Percentiles rank a stretch among this genome's conserved stretches.
phyloP scores from a whole-genome alignment of 2,113 vertebrate genomes.

The Tinamus guttatus region DNA sequence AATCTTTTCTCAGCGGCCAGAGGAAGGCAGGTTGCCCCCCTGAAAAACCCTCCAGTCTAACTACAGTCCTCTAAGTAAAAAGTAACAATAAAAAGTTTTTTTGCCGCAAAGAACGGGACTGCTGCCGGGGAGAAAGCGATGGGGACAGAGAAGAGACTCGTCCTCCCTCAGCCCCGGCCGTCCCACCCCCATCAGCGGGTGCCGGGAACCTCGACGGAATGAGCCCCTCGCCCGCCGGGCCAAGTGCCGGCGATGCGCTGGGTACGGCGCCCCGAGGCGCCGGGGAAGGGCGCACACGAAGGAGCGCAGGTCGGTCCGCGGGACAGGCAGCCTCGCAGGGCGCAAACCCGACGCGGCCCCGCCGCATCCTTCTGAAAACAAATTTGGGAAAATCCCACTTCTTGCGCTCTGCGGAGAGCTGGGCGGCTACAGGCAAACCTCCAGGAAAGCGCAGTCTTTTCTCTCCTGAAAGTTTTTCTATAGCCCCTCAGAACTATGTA shows the following conservation, averaged over 20 bases:
- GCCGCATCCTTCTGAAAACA: background rate
- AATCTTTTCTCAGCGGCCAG: background rate
- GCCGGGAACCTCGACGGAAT: too few relatives aligned
- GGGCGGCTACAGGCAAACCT: background rate
- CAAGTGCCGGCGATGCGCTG: background rate
- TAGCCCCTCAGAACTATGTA: background rate
- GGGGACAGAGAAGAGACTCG: background rate
- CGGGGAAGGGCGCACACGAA: too few relatives aligned
- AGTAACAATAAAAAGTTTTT: background rate
- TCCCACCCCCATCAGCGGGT: too few relatives aligned
- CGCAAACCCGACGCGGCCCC: background rate
- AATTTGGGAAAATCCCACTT: background rate
- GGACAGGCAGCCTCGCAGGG: background rate
- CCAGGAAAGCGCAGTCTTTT: background rate
- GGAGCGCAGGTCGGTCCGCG: too few relatives aligned
- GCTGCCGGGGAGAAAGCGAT: rapidly evolving
- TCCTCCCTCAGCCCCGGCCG: background rate
- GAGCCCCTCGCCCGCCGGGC: background rate
- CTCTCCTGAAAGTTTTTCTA: background rate
- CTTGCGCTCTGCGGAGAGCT: background rate
- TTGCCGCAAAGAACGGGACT: rapidly evolving
- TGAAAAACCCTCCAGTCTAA: background rate
- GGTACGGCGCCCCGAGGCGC: too few relatives aligned
- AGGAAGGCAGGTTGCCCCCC: background rate
- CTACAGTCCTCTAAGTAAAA: background rate